phyloP scores from a whole-genome alignment of 1,140 invertebrate species.

The Archivesica marissinica region DNA sequence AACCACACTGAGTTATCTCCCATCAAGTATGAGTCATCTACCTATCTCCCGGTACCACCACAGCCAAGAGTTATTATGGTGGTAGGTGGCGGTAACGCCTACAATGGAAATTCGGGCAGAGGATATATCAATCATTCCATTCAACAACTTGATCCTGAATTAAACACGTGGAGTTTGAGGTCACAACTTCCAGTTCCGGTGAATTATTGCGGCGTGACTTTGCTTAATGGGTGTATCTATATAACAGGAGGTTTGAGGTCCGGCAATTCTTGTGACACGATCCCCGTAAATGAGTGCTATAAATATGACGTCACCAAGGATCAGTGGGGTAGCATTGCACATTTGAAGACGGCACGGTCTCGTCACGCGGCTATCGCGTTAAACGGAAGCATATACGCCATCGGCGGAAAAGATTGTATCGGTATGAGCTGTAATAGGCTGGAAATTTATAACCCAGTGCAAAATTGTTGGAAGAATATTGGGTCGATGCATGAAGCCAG shows the following conservation, averaged over 20 bases:
- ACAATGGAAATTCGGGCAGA: neutral
- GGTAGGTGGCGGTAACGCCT: no score
- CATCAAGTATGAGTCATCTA: neutral
- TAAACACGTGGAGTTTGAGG: neutral
- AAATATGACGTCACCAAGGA: neutral
- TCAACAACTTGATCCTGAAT: slow-evolving; percentile 19
- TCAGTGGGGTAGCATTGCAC: slow-evolving; percentile 6
- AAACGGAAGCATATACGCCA: slow-evolving; percentile 19
- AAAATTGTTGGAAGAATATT: slow-evolving; percentile 1
- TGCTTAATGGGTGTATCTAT: slow-evolving; percentile 11
- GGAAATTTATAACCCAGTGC: slow-evolving; percentile 1
- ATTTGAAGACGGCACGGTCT: slow-evolving; percentile 15
- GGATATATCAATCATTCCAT: neutral
- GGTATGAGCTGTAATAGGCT: slow-evolving; percentile 41
- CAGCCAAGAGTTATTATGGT: neutral
- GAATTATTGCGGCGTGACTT: neutral
- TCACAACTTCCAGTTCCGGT: slow-evolving; percentile 22
- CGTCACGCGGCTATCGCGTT: slow-evolving; percentile 23
- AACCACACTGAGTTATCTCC: neutral
- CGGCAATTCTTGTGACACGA: neutral
- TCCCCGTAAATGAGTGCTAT: slow-evolving; percentile 36
- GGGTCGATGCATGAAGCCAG: slow-evolving; percentile 1
- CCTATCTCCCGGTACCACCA: neutral
- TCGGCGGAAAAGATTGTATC: slow-evolving; percentile 42
- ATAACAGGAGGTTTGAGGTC: slow-evolving; percentile 21